These are phyloP conservation scores for Tridacna crocea DNA, from an alignment of 2,888 invertebrate species.

Conservation along the genomic window DNA sequence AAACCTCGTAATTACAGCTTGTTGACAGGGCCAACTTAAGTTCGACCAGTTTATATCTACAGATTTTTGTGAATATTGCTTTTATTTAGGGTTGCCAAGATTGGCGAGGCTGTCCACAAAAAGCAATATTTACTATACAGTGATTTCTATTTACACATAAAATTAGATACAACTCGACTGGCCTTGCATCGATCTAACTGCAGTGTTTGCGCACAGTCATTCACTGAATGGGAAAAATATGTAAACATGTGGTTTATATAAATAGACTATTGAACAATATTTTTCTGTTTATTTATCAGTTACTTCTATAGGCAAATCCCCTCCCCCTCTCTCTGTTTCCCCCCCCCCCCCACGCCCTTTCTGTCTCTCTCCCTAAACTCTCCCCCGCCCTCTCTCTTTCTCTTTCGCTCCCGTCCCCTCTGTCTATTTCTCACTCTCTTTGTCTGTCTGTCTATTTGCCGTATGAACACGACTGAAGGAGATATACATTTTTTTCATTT, in stretches of 20 bases:
- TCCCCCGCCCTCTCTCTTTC: background rate
- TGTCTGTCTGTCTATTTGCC: background rate
- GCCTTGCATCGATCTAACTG: no score
- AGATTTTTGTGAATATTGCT: background rate
- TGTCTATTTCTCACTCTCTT: background rate
- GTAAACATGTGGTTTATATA: no score
- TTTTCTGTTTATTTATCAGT: no score
- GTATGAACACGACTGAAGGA: no score
- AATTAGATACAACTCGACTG: background rate
- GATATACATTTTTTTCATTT: no score
- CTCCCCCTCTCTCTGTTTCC: background rate
- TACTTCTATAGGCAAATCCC: background rate
- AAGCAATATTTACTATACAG: constrained; percentile 1
- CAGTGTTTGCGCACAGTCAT: no score
- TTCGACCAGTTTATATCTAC: no score
- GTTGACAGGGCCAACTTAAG: no score
- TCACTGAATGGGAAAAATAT: no score
- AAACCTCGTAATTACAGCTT: no score
- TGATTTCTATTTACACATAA: constrained; percentile 13
- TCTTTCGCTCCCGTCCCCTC: background rate
- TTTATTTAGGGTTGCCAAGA: background rate
- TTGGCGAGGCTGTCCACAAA: background rate
- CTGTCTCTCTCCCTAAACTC: background rate
- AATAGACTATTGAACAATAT: no score
- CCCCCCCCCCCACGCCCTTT: background rate